These are phyloP conservation scores for Tetragonula carbonaria DNA, from an alignment of 2,888 invertebrate genomes.

Conservation along the genomic window DNA sequence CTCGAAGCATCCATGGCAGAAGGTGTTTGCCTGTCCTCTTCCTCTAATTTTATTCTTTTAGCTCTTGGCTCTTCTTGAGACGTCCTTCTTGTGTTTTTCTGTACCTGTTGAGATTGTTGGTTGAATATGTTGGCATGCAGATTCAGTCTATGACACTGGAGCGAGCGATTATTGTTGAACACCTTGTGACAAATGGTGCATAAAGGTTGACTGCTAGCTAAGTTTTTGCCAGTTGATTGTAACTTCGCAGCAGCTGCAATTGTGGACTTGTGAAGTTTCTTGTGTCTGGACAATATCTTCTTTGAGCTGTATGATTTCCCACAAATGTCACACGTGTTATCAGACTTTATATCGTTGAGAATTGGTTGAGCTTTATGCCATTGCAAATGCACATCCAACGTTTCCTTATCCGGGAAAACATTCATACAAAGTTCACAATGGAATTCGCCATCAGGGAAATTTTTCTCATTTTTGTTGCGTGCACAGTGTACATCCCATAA, in stretches of 20 bases:
- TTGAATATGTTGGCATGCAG: constrained; percentile 43
- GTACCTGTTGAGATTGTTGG: background rate
- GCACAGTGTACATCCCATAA: constrained; percentile 87
- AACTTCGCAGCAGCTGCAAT: constrained; percentile 61
- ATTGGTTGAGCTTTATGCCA: constrained; percentile 84
- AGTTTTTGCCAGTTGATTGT: constrained; percentile 65
- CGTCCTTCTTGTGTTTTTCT: constrained; percentile 11
- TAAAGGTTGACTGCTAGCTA: constrained; percentile 22
- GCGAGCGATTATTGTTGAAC: constrained; percentile 82
- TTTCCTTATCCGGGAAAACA: constrained; percentile 83
- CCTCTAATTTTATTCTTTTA: constrained; percentile 52
- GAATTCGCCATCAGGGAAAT: constrained; percentile 71
- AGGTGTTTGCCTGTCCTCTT: constrained; percentile 20
- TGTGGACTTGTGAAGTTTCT: constrained; percentile 84
- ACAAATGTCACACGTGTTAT: constrained; percentile 87
- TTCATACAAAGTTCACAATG: constrained; percentile 85
- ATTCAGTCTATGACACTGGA: constrained; percentile 69
- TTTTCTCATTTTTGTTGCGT: constrained; percentile 80
- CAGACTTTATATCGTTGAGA: constrained; percentile 67
- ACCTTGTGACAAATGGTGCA: constrained; percentile 84
- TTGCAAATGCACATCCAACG: constrained; percentile 84
- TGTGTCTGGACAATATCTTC: constrained; percentile 86
- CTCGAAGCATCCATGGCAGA: constrained; percentile 20
- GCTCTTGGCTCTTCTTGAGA: constrained; percentile 40
- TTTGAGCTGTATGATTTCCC: constrained; percentile 87